A percentile compares a stretch with the other conserved stretches of the same genome.
Conservation (phyloP, 2,797 vertebrate species). For the Babyrousa celebensis region DNA sequence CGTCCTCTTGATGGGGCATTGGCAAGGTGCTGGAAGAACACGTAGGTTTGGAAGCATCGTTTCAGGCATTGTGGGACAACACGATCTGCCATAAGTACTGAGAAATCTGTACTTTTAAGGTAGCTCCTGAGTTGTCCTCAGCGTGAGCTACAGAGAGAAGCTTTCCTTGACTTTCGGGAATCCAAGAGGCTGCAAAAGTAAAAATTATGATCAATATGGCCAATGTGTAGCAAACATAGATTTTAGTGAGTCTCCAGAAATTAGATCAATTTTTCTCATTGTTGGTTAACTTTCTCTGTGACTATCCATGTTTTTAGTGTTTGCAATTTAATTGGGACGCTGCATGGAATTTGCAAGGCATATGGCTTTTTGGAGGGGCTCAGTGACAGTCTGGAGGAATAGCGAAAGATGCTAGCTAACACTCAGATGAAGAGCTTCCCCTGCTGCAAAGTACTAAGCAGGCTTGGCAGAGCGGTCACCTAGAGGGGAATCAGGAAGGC, state of each 20-base stretch:
- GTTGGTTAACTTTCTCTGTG: constrained; percentile 40
- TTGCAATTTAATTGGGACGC: constrained; percentile 56
- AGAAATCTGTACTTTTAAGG: constrained; percentile 27
- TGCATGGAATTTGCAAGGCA: background rate
- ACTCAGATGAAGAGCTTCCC: constrained; percentile 48
- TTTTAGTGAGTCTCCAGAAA: constrained; percentile 53
- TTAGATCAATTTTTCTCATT: constrained; percentile 37
- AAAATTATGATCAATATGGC: constrained; percentile 11
- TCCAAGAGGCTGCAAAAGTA: background rate
- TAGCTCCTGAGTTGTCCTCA: background rate
- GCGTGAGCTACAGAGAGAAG: constrained; percentile 19
- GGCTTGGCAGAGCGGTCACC: constrained; percentile 30
- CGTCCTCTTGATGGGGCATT: background rate
- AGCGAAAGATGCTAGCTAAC: constrained; percentile 13
- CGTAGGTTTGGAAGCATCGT: constrained; percentile 9
- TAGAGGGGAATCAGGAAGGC: constrained; percentile 1
- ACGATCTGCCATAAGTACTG: background rate
- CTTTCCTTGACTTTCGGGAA: constrained; percentile 32
- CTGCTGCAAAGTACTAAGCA: constrained; percentile 34
- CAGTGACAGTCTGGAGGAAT: background rate
- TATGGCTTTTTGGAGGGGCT: background rate
- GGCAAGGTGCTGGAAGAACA: constrained; percentile 16
- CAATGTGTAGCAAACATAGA: constrained; percentile 35
- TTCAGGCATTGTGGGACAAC: constrained; percentile 1
- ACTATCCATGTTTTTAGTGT: background rate